Percentiles rank a stretch among this genome's conserved stretches.
Evolutionary conservation across 1,140 invertebrate species (phyloP).

Genomic region (Belonocnema kinseyi): DNA sequence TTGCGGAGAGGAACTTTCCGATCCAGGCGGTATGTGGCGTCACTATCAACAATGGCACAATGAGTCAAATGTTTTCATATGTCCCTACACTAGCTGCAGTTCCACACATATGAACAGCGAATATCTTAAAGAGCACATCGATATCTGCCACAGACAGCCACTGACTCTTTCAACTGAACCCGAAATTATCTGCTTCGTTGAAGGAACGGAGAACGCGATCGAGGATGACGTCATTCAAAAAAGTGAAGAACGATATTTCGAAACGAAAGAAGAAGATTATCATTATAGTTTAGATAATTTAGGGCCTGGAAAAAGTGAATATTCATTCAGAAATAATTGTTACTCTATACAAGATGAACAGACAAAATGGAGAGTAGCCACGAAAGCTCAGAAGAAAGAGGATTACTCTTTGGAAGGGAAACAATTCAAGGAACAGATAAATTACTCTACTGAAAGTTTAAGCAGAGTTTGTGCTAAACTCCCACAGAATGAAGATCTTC

Average conservation of each 20-base stretch:
- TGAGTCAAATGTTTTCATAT: conserved; percentile 69
- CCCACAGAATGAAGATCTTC: conserved; percentile 62
- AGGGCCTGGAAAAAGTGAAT: conserved; percentile 2
- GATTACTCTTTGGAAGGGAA: conserved; percentile 42
- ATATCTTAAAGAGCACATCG: conserved; percentile 71
- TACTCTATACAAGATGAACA: conserved; percentile 43
- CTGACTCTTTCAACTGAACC: conserved; percentile 67
- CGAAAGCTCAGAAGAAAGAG: conserved; percentile 29
- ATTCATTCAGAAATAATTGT: conserved; percentile 26
- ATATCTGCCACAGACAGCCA: conserved; percentile 67
- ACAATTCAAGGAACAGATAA: conserved; percentile 27
- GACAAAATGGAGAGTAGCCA: conserved; percentile 39
- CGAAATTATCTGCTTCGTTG: conserved; percentile 71
- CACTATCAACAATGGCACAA: conserved; percentile 74
- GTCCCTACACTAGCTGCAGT: conserved; percentile 71
- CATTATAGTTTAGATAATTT: conserved; percentile 27
- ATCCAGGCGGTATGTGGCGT: conserved; percentile 74
- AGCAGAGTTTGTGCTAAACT: conserved; percentile 48
- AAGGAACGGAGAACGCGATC: conserved; percentile 65
- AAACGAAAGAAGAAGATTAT: conserved; percentile 49
- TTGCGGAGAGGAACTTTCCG: conserved; percentile 71
- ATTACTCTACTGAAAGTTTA: conserved; percentile 22
- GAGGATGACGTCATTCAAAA: conserved; percentile 60
- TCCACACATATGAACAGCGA: conserved; percentile 66
- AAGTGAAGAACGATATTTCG: conserved; percentile 59